A percentile compares a stretch with the other conserved stretches of the same genome.
Conservation (phyloP, 2,888 invertebrate genomes). For the Habrosyne pyritoides region DNA sequence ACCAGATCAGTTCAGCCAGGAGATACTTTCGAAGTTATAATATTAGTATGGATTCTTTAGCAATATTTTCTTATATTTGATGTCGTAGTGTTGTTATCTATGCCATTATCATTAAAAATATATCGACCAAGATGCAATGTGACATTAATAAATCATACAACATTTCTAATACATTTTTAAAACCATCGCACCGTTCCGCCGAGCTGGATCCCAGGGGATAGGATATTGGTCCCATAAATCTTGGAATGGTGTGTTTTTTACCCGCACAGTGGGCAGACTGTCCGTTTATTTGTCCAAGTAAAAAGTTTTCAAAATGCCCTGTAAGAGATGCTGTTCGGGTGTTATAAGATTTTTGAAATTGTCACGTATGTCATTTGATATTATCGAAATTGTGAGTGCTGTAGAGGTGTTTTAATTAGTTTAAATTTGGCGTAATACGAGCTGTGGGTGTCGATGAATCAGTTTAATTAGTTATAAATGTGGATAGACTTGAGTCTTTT, state of each 20-base stretch:
- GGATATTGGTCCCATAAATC: slow-evolving; percentile 52
- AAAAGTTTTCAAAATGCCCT: slow-evolving; percentile 3
- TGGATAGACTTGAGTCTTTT: no score
- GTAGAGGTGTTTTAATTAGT: no score
- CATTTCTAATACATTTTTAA: slow-evolving; percentile 59
- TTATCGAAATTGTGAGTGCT: no score
- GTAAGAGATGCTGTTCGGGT: slow-evolving; percentile 9
- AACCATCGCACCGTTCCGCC: slow-evolving; percentile 21
- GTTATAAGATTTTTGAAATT: background rate
- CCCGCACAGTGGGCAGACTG: slow-evolving; percentile 17
- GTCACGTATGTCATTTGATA: no score
- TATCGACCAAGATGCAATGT: slow-evolving; percentile 16
- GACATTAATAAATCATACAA: slow-evolving; percentile 46
- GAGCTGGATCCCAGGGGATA: slow-evolving; percentile 36
- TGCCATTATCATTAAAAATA: background rate
- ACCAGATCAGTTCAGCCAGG: no score
- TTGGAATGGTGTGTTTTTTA: slow-evolving; percentile 36
- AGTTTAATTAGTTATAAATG: no score
- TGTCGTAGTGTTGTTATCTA: no score
- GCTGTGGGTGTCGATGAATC: no score
- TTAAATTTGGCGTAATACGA: no score
- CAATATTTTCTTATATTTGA: no score
- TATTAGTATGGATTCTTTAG: no score
- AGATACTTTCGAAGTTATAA: no score
- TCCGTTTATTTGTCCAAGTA: slow-evolving; percentile 24